Evolutionary conservation across 2,888 invertebrate genomes (phyloP).

Genomic region (Drosophila mulleri): DNA sequence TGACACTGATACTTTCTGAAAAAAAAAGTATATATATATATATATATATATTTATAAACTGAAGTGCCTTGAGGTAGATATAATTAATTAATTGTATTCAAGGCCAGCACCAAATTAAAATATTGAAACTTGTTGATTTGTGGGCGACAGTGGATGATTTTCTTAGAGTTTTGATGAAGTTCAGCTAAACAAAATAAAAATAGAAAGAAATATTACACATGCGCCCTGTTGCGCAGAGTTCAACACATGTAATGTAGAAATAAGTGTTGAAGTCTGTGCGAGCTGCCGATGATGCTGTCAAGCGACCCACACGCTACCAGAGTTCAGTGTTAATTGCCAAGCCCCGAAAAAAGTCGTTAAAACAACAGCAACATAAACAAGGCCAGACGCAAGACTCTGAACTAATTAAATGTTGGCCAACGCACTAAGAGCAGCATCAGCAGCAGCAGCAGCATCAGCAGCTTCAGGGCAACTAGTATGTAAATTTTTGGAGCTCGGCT

Average conservation of each 20-base stretch:
- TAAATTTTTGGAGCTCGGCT: conserved; percentile 43
- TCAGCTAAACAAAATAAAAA: background rate
- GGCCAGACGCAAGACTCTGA: conserved; percentile 65
- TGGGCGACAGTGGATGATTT: conserved; percentile 2
- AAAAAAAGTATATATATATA: background rate
- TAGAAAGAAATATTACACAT: conserved; percentile 50
- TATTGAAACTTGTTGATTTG: background rate
- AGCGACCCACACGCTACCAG: conserved; percentile 64
- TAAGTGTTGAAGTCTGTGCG: conserved; percentile 23
- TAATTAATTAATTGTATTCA: background rate
- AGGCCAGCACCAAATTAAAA: background rate
- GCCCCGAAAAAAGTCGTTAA: conserved; percentile 55
- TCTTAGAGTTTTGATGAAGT: background rate
- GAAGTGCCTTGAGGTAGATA: background rate
- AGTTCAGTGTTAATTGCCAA: conserved; percentile 78
- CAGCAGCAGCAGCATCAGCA: conserved; percentile 5
- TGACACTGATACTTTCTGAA: background rate
- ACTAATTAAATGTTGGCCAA: conserved; percentile 76
- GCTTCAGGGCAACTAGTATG: conserved; percentile 49
- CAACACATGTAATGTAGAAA: conserved; percentile 45
- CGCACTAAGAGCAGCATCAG: conserved; percentile 29
- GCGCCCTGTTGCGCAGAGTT: conserved; percentile 58
- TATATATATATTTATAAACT: background rate
- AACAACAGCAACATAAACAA: conserved; percentile 47
- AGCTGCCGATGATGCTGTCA: conserved; percentile 38